A percentile compares a stretch with the other conserved stretches of the same genome.
Evolutionary conservation across 2,797 vertebrate species (phyloP).

Genomic region (Protosalanx chinensis): DNA sequence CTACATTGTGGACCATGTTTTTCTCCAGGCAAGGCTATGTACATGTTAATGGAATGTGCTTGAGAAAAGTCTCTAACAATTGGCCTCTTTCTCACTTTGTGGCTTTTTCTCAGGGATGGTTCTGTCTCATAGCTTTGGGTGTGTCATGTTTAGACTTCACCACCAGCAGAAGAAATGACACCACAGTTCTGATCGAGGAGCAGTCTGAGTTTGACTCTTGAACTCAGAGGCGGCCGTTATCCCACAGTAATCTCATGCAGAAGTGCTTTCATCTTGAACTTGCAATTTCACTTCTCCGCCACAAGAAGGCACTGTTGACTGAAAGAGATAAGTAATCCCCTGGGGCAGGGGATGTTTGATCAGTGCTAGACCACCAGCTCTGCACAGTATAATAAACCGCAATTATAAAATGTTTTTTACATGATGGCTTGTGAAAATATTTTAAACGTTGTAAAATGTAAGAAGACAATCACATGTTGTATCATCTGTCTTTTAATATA

Average conservation of each 20-base stretch:
- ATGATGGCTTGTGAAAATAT: slow-evolving; percentile 23
- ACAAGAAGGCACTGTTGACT: slow-evolving; percentile 45
- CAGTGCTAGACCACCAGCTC: slow-evolving; percentile 14
- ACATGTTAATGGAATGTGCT: not conserved
- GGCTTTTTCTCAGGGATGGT: slow-evolving; percentile 71
- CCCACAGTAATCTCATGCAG: too few relatives aligned
- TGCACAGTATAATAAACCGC: slow-evolving; percentile 33
- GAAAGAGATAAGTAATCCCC: not conserved
- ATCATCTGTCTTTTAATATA: too few relatives aligned
- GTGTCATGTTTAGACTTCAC: slow-evolving; percentile 74
- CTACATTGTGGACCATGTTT: not conserved
- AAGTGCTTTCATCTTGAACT: not conserved
- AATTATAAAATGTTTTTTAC: slow-evolving; percentile 42
- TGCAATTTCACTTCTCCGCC: slow-evolving; percentile 26
- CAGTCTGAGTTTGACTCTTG: slow-evolving; percentile 53
- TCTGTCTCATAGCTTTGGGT: slow-evolving; percentile 83
- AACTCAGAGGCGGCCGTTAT: not conserved
- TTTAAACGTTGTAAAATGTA: not conserved
- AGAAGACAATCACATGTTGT: too few relatives aligned
- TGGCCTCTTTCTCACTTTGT: not conserved
- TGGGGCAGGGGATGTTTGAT: not conserved
- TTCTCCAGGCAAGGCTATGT: slow-evolving; percentile 4
- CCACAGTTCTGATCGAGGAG: slow-evolving; percentile 66
- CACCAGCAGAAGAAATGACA: slow-evolving; percentile 68
- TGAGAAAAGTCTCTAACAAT: not conserved